Evolutionary conservation across 2,113 vertebrate genomes (phyloP), one percentile per base, ranked within the genome.

Genomic region (Hirundichthys speculiger): DNA sequence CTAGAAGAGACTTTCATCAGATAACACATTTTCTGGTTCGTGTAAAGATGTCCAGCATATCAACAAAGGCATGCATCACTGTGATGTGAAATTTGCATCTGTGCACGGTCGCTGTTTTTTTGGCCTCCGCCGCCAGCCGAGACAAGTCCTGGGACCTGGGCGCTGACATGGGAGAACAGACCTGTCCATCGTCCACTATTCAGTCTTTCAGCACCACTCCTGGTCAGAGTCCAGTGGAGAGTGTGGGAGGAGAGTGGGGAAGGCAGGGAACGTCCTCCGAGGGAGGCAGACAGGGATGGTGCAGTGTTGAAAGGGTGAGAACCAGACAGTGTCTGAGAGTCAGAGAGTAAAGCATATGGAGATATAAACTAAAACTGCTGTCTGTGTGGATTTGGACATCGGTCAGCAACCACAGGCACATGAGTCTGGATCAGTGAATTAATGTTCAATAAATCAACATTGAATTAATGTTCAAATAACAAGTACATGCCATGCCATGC

Each of bases 21-120:
- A 94, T 93, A 94, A 92, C 91, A 90, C 88, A 77, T 94, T 94
- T 94, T 94, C 94, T 96, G 95, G 92, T 94, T 95, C 92, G 75
- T 94, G 94, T 95, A 93, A 94, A 93, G 86, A 92, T 0, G 72
- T 90, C 89, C 82, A 74, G 78, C 83, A 85, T 92, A 92, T 93
- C 87, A 72, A 84, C 78, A 61, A 61, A 82, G 92, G 90, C 91
- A 58, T 94, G 93, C 91, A 83, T 96, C 94, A 94, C 72, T 0
- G 57, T 53, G 78, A 85, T 80, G 92, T 87, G 69, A 73, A 92
- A 86, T 84, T 91, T 90, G 19, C 85, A 90, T 87, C 86, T 64
- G 52, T 72, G 87, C 85, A 87, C 72, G 72, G 78, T 51, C 82
- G 81, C 43, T 40, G 71, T 46, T 88, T 76, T 51, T 41, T 41